phyloP scores from a whole-genome alignment of 2,113 vertebrate species.

The Lophura nycthemera region DNA sequence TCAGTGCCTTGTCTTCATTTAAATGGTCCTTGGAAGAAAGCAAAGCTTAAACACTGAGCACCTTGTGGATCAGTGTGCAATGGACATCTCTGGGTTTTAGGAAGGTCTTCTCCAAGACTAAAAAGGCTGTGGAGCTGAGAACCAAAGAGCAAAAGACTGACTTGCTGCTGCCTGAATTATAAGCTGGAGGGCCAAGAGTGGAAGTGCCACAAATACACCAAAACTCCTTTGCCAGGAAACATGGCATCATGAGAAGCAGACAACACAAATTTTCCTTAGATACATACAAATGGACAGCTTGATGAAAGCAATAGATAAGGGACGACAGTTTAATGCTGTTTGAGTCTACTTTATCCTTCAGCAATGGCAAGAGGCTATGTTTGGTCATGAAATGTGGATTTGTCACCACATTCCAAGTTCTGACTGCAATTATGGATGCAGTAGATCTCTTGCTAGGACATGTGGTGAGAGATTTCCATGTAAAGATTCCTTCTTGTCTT shows the following conservation, averaged over 20 bases:
- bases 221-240: neutral
- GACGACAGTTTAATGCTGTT: neutral
- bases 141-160: neutral
- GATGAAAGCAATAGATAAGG: neutral
- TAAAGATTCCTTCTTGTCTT: conserved; percentile 17
- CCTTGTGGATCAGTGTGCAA: neutral
- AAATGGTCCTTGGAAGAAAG: neutral
- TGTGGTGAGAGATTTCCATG: neutral
- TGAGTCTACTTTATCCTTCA: neutral
- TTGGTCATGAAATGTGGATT: conserved; percentile 18
- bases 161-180: neutral
- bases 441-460: conserved; percentile 5
- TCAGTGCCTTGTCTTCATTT: neutral
- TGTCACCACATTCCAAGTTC: conserved; percentile 22
- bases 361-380: conserved; percentile 6
- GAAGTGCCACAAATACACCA: neutral
- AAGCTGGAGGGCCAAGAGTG: neutral
- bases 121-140: neutral
- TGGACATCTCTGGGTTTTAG: neutral
- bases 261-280: neutral
- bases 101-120: neutral
- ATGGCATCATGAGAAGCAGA: neutral
- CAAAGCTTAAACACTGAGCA: neutral
- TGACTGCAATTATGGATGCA: neutral
- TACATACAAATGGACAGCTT: neutral